Evolutionary conservation across 1,140 invertebrate genomes (phyloP), one percentile per base, ranked within the genome.

Genomic region (Hesperophylax magnus): DNA sequence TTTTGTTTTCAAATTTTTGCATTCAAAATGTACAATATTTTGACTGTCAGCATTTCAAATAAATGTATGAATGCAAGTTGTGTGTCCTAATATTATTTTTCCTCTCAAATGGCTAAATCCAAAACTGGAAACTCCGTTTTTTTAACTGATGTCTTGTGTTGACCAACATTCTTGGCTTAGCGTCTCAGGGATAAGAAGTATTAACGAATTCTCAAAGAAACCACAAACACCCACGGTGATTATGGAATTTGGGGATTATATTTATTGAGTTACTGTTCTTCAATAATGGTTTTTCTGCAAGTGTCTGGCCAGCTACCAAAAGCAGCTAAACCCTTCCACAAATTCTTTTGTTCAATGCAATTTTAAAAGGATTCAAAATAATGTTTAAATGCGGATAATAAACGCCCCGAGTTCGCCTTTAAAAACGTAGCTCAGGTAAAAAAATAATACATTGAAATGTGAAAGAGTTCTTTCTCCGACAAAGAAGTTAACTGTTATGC

Each of bases 231-330:
- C 77, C 67, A 72, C 65, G 67, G 77, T 52, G 77, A 79, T 79
- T 79, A 79, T 79, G 27, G 77, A 56, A 71, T 79, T 71, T 60
- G 18, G 18, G 63, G 77, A 78, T 78, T 78, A 78, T 65, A 77
- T 65, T 77, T 75, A 75, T 56, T 24, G 24, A 58, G 53, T 75
- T 75, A 54, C 54, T 75, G 53, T 60, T 75, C 31, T 0, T 14
- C 22, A 15, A 75, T 75, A 75, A 60, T 75, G 72, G 72, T 17
- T 75, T 60, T 75, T 72, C 39, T 52, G 47, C 69, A 47, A 72
- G 69, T 72, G 69, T 24, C 69, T 20, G 63, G 47, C 34, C 6
- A 47, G 39, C 39, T 47, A 47, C 39, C 39, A 47, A 47, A 47
- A 8, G 3, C 34, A 31, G 1, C 24, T 11, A n/a, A 72, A 72